A percentile compares a stretch with the other conserved stretches of the same genome.
phyloP scores from a whole-genome alignment of 2,113 vertebrate species.

The Rhagologus leucostigma region DNA sequence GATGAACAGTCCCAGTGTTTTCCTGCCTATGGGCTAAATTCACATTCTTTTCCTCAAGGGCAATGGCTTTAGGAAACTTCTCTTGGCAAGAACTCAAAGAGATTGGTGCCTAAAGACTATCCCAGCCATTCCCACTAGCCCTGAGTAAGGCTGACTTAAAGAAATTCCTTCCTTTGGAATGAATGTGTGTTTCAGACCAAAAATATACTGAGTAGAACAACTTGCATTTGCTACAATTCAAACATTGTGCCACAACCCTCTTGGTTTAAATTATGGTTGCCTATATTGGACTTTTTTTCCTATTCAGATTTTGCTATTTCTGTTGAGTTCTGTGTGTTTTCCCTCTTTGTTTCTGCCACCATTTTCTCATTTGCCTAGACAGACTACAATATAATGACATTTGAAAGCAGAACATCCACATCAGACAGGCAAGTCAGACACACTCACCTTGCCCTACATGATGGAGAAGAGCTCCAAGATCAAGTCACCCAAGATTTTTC shows the following conservation, averaged over 20 bases:
- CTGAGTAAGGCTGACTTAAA: background rate
- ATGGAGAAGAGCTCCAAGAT: background rate
- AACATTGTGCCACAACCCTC: background rate
- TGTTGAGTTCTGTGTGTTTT: background rate
- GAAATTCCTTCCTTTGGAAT: background rate
- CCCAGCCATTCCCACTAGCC: background rate
- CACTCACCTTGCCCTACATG: background rate
- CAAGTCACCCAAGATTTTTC: background rate
- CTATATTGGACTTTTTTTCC: background rate
- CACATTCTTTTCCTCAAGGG: background rate
- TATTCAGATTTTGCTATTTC: background rate
- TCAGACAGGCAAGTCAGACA: background rate
- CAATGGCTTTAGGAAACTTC: background rate
- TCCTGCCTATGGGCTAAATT: background rate
- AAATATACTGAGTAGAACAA: background rate
- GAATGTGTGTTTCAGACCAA: background rate
- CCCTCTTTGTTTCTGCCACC: background rate
- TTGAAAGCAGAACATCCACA: background rate
- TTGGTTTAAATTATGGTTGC: background rate
- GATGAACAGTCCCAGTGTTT: background rate
- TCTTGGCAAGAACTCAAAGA: background rate
- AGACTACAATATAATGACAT: background rate
- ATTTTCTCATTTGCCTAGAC: background rate
- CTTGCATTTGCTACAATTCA: background rate
- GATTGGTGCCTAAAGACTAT: background rate